Conservation (phyloP, 2,797 vertebrate species). For the Tachyglossus aculeatus region DNA sequence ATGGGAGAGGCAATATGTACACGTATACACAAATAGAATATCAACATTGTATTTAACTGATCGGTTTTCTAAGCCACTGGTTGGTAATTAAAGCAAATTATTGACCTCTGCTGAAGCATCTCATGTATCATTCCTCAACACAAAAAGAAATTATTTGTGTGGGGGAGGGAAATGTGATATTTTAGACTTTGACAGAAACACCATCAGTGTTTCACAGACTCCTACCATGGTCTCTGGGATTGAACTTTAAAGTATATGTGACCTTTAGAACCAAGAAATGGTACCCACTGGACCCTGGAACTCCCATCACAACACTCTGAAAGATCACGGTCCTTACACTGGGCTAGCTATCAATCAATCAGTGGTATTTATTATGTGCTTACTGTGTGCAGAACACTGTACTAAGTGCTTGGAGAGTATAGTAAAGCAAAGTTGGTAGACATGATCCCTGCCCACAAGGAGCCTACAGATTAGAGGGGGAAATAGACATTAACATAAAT, state of each 20-base stretch:
- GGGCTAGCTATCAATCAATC: no score
- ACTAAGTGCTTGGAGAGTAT: no score
- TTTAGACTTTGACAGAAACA: background rate
- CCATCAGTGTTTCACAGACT: background rate
- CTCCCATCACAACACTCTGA: no score
- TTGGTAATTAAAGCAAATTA: constrained; percentile 30
- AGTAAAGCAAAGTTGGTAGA: no score
- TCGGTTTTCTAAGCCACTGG: background rate
- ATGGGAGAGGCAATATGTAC: background rate
- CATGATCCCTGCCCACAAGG: no score
- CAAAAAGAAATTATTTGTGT: background rate
- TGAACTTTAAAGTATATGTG: background rate
- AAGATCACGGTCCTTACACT: no score
- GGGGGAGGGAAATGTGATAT: background rate
- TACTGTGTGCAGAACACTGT: no score
- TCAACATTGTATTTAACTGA: background rate
- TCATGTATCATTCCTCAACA: background rate
- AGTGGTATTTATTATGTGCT: no score
- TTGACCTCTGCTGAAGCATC: background rate
- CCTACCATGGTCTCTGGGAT: background rate
- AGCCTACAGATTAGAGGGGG: no score
- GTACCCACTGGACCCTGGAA: background rate
- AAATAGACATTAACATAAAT: no score
- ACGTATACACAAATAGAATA: background rate
- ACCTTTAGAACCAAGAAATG: background rate